Evolutionary conservation across 1,140 invertebrate genomes (phyloP).

Genomic region (Leptinotarsa defecta): DNA sequence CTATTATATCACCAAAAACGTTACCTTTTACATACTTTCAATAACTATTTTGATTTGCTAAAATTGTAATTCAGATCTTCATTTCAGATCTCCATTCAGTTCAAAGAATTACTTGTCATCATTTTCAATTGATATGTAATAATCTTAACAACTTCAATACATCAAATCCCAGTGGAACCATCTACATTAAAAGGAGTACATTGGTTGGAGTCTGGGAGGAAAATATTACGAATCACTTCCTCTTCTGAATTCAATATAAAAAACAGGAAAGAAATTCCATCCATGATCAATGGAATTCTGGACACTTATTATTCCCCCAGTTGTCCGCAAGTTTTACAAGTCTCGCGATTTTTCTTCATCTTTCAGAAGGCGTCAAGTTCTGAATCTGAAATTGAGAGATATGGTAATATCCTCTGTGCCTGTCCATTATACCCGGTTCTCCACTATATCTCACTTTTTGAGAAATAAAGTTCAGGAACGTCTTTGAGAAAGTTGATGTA

Average conservation of each 20-base stretch:
- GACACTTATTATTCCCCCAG: neutral
- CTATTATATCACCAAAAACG: too few relatives aligned
- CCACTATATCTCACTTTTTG: neutral
- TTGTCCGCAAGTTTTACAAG: neutral
- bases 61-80: too few relatives aligned
- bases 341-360: neutral
- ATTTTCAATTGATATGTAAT: too few relatives aligned
- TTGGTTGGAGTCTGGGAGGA: too few relatives aligned
- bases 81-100: too few relatives aligned
- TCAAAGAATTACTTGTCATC: too few relatives aligned
- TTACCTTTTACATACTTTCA: too few relatives aligned
- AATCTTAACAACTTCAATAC: too few relatives aligned
- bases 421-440: neutral
- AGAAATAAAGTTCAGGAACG: neutral
- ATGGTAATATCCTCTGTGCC: constrained; percentile 5
- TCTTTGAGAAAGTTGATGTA: neutral
- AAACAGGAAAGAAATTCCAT: neutral
- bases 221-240: neutral
- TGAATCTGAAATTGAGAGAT: constrained; percentile 5
- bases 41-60: too few relatives aligned
- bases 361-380: neutral
- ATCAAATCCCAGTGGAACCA: too few relatives aligned
- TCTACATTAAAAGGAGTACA: too few relatives aligned
- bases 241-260: neutral
- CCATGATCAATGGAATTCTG: neutral